These are phyloP conservation scores for Scrobipalpa costella DNA, from an alignment of 2,888 invertebrate species.

Conservation along the genomic window DNA sequence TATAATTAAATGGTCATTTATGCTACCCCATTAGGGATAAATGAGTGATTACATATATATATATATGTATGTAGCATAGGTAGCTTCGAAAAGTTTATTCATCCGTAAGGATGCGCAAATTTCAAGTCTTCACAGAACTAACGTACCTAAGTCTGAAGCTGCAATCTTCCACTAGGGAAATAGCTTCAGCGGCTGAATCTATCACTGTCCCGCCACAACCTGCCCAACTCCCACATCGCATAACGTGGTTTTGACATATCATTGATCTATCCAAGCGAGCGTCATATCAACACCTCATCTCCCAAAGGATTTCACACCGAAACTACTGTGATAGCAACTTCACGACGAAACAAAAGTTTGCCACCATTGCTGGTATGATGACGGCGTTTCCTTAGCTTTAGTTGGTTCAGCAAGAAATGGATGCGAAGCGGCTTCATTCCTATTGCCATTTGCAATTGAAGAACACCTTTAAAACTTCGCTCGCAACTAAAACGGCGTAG, in stretches of 20 bases:
- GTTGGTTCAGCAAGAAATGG: constrained; percentile 36
- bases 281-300: constrained; percentile 71
- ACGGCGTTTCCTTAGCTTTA: neutral
- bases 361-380: constrained; percentile 32
- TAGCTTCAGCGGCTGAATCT: constrained; percentile 51
- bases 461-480: constrained; percentile 36
- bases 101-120: neutral
- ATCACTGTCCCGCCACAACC: constrained; percentile 61
- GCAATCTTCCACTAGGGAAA: constrained; percentile 26
- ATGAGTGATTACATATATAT: too few relatives aligned
- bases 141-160: constrained; percentile 23
- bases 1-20: too few relatives aligned
- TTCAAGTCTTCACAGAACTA: neutral
- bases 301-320: constrained; percentile 50
- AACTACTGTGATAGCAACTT: constrained; percentile 48
- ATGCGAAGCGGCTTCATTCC: constrained; percentile 28
- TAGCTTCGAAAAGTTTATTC: too few relatives aligned
- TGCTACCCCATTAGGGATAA: too few relatives aligned
- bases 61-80: too few relatives aligned
- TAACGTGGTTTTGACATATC: constrained; percentile 77
- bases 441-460: constrained; percentile 34
- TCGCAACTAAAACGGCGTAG: constrained; percentile 36
- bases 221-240: constrained; percentile 69
- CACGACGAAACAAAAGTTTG: constrained; percentile 1
- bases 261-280: constrained; percentile 72